Percentiles rank a stretch among this genome's conserved stretches.
phyloP scores from a whole-genome alignment of 2,113 vertebrate species.

The Odocoileus hemionus region DNA sequence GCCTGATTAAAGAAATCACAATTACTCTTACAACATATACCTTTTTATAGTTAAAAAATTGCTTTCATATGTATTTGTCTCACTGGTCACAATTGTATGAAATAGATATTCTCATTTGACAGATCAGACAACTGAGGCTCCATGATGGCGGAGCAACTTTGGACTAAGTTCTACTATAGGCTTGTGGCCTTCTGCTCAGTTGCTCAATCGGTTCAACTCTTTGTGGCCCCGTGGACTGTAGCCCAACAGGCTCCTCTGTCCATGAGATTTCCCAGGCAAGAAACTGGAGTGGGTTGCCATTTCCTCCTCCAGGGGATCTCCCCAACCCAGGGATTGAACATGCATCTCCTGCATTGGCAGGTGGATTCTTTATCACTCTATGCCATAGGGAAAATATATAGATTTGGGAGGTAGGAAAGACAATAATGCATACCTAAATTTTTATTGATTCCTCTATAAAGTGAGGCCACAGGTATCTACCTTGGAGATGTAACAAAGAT shows the following conservation, averaged over 20 bases:
- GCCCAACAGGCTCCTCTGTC: not conserved
- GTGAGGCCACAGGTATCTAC: not conserved
- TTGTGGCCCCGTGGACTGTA: not conserved
- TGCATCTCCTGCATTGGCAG: not conserved
- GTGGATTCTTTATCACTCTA: not conserved
- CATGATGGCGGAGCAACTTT: not conserved
- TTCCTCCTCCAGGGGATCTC: not conserved
- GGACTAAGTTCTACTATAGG: not conserved
- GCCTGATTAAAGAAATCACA: not conserved
- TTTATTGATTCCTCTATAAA: not conserved
- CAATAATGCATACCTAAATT: not conserved
- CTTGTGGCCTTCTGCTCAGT: not conserved
- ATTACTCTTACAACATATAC: not conserved
- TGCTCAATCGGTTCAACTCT: not conserved
- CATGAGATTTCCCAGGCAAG: not conserved
- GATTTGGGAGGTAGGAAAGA: not conserved
- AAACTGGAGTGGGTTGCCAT: not conserved
- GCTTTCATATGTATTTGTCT: not conserved
- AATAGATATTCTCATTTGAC: not conserved
- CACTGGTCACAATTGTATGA: not conserved
- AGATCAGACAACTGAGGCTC: not conserved
- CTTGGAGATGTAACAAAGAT: not conserved
- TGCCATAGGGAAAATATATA: not conserved
- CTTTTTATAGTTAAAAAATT: not conserved
- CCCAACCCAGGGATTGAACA: not conserved